phyloP scores from a whole-genome alignment of 2,888 invertebrate species.

The Clitarchus hookeri region DNA sequence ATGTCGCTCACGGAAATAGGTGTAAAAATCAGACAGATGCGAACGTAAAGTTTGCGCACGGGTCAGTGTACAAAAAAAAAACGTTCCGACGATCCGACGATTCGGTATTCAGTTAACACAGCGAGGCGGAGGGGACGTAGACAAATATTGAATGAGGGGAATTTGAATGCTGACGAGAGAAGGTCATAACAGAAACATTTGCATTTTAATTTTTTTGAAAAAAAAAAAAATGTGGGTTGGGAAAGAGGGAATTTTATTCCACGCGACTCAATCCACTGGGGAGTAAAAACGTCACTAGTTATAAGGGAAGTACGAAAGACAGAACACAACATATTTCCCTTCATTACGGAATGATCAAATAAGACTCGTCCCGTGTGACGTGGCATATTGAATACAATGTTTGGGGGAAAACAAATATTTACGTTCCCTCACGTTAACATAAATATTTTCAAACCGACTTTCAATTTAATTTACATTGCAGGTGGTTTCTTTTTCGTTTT shows the following conservation, averaged over 20 bases:
- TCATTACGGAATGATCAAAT: no score
- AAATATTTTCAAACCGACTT: no score
- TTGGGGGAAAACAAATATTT: no score
- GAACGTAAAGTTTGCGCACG: not conserved
- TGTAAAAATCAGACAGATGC: not conserved
- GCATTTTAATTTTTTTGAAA: not conserved
- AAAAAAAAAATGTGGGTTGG: not conserved
- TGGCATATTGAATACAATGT: no score
- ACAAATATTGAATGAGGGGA: not conserved
- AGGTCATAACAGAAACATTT: not conserved
- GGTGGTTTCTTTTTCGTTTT: no score
- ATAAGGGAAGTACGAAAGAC: no score
- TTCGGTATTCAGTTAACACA: not conserved
- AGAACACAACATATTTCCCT: no score
- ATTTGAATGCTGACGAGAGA: constrained; percentile 2
- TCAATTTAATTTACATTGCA: no score
- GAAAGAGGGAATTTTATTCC: not conserved
- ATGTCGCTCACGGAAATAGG: not conserved
- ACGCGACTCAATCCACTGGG: not conserved
- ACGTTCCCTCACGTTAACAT: no score
- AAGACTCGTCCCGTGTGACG: no score
- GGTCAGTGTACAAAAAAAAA: not conserved
- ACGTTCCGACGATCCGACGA: not conserved
- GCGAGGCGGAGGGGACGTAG: not conserved
- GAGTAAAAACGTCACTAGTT: not conserved